These are phyloP conservation scores for Gila robusta DNA, from an alignment of 2,797 vertebrate genomes.

Conservation along the genomic window DNA sequence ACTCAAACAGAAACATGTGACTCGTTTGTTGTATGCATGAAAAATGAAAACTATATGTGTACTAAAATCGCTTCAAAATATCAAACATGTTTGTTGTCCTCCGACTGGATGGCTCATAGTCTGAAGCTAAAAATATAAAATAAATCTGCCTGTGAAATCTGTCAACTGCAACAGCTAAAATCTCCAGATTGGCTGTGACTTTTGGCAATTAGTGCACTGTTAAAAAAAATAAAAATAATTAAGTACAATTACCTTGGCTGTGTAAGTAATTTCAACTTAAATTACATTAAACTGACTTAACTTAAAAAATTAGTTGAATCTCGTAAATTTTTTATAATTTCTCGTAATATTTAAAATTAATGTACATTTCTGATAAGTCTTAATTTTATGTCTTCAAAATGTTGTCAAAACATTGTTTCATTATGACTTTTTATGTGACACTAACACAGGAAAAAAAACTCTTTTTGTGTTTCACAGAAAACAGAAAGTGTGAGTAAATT, in stretches of 20 bases:
- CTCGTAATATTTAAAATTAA: no score
- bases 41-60: not conserved
- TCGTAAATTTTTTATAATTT: no score
- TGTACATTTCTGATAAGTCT: no score
- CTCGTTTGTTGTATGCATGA: not conserved
- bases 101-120: not conserved
- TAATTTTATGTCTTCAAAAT: not conserved
- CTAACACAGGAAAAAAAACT: not conserved
- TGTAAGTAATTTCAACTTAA: no score
- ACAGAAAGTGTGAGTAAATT: not conserved
- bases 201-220: not conserved
- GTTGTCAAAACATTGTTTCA: not conserved
- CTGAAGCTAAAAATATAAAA: not conserved
- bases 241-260: no score
- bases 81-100: not conserved
- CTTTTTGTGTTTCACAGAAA: not conserved
- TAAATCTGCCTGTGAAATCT: not conserved
- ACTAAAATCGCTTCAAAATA: not conserved
- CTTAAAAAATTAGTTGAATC: no score
- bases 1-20: not conserved
- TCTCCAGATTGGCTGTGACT: not conserved
- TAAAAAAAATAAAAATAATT: no score
- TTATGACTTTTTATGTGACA: not conserved
- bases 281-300: no score
- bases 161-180: not conserved